Evolutionary conservation across 2,113 vertebrate genomes (phyloP).

Genomic region (Carassius carassius): DNA sequence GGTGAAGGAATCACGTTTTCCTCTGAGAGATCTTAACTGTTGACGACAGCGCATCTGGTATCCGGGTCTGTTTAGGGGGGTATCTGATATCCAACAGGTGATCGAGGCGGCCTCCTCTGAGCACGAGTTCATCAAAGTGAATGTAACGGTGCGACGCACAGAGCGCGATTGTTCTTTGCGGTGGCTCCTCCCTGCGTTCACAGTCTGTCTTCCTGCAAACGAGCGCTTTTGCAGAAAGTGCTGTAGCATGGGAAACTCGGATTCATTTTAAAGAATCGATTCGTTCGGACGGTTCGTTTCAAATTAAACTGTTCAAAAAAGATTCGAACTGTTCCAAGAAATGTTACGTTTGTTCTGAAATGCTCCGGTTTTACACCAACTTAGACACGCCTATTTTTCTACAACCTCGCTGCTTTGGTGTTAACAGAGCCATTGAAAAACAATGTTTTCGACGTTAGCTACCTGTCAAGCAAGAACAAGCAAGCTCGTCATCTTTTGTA

Average conservation of each 20-base stretch:
- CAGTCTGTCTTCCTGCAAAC: constrained; percentile 47
- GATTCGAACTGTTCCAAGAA: background rate
- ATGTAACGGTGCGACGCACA: too few species aligned
- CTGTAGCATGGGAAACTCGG: too few species aligned
- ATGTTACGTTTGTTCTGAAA: too few species aligned
- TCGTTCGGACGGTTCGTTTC: too few species aligned
- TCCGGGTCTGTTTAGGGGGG: constrained; percentile 9
- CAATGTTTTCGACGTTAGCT: background rate
- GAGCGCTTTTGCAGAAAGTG: constrained; percentile 14
- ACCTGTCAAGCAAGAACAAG: background rate
- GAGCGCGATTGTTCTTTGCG: too few species aligned
- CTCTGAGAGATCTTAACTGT: background rate
- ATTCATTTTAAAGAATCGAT: too few species aligned
- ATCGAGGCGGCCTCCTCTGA: constrained; percentile 19
- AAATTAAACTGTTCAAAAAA: background rate
- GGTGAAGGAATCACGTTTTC: background rate
- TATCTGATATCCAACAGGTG: constrained; percentile 44
- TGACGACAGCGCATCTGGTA: constrained; percentile 31
- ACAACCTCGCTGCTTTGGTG: too few species aligned
- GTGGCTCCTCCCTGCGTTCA: too few species aligned
- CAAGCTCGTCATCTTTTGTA: too few species aligned
- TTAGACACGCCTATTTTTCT: too few species aligned
- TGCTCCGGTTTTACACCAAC: background rate
- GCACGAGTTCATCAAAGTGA: background rate
- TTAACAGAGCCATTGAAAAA: too few species aligned